Evolutionary conservation across 2,888 invertebrate genomes (phyloP).

Genomic region (Xiphydria camelus): DNA sequence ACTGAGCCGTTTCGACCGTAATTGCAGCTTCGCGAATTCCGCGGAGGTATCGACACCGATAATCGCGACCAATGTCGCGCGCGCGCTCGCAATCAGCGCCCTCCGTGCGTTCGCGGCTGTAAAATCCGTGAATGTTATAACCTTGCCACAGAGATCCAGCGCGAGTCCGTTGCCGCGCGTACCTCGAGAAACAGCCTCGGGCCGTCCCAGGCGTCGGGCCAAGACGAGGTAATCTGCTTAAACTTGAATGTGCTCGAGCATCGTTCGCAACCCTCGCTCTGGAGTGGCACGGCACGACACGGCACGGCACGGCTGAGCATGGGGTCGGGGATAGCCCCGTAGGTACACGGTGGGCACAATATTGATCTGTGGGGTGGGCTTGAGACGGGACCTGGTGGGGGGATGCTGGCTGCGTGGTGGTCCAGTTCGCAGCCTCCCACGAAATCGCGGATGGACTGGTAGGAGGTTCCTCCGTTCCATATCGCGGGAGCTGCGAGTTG

Average conservation of each 20-base stretch:
- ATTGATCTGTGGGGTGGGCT: constrained; percentile 50
- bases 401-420: constrained; percentile 47
- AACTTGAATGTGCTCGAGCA: constrained; percentile 25
- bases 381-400: constrained; percentile 26
- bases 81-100: too few relatives aligned
- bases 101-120: too few relatives aligned
- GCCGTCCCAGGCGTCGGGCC: too few relatives aligned
- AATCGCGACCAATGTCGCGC: too few relatives aligned
- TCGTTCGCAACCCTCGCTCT: constrained; percentile 20
- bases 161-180: too few relatives aligned
- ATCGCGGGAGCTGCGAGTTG: constrained; percentile 14
- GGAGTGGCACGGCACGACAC: constrained; percentile 13
- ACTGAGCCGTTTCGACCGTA: too few relatives aligned
- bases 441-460: constrained; percentile 42
- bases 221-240: constrained; percentile 18
- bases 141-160: too few relatives aligned
- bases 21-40: too few relatives aligned
- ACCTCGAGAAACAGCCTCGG: too few relatives aligned
- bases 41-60: too few relatives aligned
- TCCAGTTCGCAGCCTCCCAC: constrained; percentile 55
- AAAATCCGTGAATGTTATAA: too few relatives aligned
- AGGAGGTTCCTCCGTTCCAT: constrained; percentile 24
- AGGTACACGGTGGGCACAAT: constrained; percentile 51
- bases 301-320: constrained; percentile 2
- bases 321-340: constrained; percentile 19